Percentiles rank a stretch among this genome's conserved stretches.
phyloP scores from a whole-genome alignment of 2,113 vertebrate species.

The Gymnobelideus leadbeateri region DNA sequence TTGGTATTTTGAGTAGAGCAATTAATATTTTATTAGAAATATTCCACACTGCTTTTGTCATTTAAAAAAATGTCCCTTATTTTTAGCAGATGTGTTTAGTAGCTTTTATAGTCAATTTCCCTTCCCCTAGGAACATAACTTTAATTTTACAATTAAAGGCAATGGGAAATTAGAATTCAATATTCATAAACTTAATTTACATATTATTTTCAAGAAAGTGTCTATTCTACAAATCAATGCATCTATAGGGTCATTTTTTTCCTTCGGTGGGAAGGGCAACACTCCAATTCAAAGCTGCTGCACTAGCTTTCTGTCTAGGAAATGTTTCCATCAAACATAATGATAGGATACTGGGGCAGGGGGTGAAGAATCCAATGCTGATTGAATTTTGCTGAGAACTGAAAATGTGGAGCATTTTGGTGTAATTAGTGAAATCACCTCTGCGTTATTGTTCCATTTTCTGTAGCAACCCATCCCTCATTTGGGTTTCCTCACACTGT shows the following conservation, averaged over 20 bases:
- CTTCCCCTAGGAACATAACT: not conserved
- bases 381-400: not conserved
- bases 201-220: not conserved
- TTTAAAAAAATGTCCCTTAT: not conserved
- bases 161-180: not conserved
- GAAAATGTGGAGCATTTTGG: not conserved
- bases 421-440: not conserved
- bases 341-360: not conserved
- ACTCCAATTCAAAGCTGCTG: not conserved
- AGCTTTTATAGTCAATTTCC: not conserved
- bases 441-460: not conserved
- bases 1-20: not conserved
- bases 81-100: not conserved
- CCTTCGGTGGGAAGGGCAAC: not conserved
- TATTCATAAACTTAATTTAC: not conserved
- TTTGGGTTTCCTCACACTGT: not conserved
- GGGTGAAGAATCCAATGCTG: not conserved
- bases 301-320: constrained; percentile 1
- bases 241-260: not conserved
- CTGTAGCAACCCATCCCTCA: not conserved
- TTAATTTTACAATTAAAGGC: not conserved
- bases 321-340: not conserved
- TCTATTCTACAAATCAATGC: not conserved
- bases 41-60: not conserved
- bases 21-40: not conserved